phyloP scores from a whole-genome alignment of 2,888 invertebrate species.

The Galeopsomyia nigrocyanea region DNA sequence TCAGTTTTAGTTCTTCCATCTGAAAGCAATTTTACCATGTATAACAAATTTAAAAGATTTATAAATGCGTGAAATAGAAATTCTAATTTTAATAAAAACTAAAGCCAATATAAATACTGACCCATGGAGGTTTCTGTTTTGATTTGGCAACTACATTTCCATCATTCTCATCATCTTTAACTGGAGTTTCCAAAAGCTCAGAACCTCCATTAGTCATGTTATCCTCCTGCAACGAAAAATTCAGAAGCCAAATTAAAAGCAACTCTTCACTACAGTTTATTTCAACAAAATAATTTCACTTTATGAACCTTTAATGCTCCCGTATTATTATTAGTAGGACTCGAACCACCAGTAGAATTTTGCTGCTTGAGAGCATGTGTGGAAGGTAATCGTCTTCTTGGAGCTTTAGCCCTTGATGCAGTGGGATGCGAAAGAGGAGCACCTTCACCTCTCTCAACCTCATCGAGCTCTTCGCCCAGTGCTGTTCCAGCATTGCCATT shows the following conservation, averaged over 20 bases:
- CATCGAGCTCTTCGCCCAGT: conserved; percentile 68
- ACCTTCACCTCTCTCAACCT: conserved; percentile 68
- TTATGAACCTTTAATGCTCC: conserved; percentile 15
- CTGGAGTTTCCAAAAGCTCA: conserved; percentile 55
- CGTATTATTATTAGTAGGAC: conserved; percentile 13
- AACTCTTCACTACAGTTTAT: too few relatives aligned
- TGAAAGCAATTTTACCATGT: conserved; percentile 41
- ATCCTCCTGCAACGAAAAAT: conserved; percentile 56
- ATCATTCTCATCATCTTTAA: conserved; percentile 61
- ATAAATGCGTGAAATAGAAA: background rate
- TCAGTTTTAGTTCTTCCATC: conserved; percentile 65
- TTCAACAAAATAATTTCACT: too few relatives aligned
- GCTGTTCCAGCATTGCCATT: conserved; percentile 53
- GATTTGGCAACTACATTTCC: conserved; percentile 56
- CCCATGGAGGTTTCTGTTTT: conserved; percentile 65
- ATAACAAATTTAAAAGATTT: conserved; percentile 2
- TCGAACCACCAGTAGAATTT: conserved; percentile 47
- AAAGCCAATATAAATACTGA: conserved; percentile 45
- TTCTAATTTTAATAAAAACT: conserved; percentile 7
- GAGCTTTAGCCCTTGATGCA: conserved; percentile 75
- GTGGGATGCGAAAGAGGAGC: conserved; percentile 71
- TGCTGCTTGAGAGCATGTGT: conserved; percentile 61
- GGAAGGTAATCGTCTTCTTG: conserved; percentile 78
- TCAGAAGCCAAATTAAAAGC: too few relatives aligned
- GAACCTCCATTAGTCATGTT: conserved; percentile 65